Base-by-base conservation (phyloP, 2,113 vertebrate species). In the Cololabis saira region DNA sequence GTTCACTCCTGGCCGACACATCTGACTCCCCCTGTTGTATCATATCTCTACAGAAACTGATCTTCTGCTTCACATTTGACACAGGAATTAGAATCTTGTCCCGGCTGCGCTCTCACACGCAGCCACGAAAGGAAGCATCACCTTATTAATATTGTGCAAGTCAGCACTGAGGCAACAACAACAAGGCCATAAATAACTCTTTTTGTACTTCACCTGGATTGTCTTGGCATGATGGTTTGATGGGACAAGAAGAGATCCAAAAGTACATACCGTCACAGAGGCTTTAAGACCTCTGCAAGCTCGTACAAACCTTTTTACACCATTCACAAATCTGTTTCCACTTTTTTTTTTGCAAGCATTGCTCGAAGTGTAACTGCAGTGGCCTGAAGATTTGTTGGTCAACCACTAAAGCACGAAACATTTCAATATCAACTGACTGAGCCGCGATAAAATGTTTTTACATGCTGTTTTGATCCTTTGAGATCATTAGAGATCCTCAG, bases 81-180 rank as follows among this genome's bases (percentile, higher is more conserved):
- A 63, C 58, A 67, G 67, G 83, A 6, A 33, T 60, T 19, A 52
- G 59, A 67, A 71, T 45, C 61, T 15, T 56, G 27, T 60, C 48
- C 45, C n/a, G 1, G n/a, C 30, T 12, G 47, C 19, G 18, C 15
- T 53, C 60, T 73, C 73, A n/a, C 71, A 53, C 1, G 41, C 68
- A 73, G 24, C 15, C 45, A 61, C 9, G 33, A 70, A 81, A 48
- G 47, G 40, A 76, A 74, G 55, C 55, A 67, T 37, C 61, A 15
- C 3, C 66, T 74, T 77, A 51, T 81, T 79, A 73, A 75, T 71
- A 72, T 77, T 84, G 72, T 60, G 78, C 75, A 88, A 82, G 47
- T 52, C 49, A 65, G 64, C 65, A 51, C 60, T 19, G 18, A 74
- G 22, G 2, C 70, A 40, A 47, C 60, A 78, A 82, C 67, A 88